phyloP scores from a whole-genome alignment of 2,797 vertebrate species.

The Yasuhikotakia modesta region DNA sequence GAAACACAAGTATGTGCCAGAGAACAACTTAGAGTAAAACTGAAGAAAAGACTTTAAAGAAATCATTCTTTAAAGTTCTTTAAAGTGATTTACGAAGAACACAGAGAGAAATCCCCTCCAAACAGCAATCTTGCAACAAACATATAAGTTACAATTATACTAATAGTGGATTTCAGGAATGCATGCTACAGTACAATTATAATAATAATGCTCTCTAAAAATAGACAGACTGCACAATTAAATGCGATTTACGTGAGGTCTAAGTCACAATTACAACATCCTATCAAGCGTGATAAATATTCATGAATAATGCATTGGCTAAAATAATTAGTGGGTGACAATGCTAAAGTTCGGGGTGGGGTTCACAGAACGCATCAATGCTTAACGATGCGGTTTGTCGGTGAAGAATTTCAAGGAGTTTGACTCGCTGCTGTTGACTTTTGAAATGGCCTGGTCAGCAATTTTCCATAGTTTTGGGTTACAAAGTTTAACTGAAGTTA shows the following conservation, averaged over 20 bases:
- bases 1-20: too few relatives aligned
- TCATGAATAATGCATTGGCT: conserved; percentile 10
- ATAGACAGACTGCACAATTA: not conserved
- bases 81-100: not conserved
- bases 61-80: too few relatives aligned
- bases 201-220: conserved; percentile 1
- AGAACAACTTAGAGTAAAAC: conserved; percentile 5
- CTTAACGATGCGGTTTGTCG: conserved; percentile 21
- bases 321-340: conserved; percentile 28
- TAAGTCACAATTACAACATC: conserved; percentile 28
- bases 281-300: conserved; percentile 30
- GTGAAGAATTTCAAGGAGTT: not conserved
- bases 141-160: conserved; percentile 2
- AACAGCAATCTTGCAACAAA: not conserved
- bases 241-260: conserved; percentile 6
- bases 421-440: not conserved
- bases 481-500: not conserved
- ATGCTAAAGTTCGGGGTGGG: not conserved
- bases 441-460: not conserved
- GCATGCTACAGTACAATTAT: not conserved
- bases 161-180: not conserved
- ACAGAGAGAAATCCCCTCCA: not conserved
- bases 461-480: not conserved
- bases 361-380: not conserved
- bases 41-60: not conserved